A percentile compares a stretch with the other conserved stretches of the same genome.
Evolutionary conservation across 2,113 vertebrate genomes (phyloP).

Genomic region (Ursus arctos): DNA sequence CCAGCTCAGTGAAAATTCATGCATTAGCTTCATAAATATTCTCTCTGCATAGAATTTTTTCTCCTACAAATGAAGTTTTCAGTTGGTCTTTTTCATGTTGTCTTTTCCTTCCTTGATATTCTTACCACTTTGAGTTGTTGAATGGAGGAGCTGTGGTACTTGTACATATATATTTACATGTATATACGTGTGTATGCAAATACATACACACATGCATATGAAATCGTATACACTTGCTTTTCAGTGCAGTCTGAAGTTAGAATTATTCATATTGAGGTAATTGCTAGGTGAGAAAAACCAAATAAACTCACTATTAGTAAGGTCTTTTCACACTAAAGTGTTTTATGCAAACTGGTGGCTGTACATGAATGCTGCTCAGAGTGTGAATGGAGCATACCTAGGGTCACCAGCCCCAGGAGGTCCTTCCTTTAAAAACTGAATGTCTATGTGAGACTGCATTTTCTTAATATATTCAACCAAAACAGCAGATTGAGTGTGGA

Average conservation of each 20-base stretch:
- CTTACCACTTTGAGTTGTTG: neutral
- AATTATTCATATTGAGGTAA: conserved; percentile 48
- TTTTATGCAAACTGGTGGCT: neutral
- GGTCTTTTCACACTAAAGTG: neutral
- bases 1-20: conserved; percentile 57
- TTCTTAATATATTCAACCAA: neutral
- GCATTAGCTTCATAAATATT: conserved; percentile 61
- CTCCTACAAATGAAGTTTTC: neutral
- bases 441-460: neutral
- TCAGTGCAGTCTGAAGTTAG: neutral
- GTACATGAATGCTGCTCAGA: neutral
- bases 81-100: neutral
- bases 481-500: neutral
- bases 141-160: neutral
- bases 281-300: conserved; percentile 46
- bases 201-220: neutral
- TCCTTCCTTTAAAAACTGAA: neutral
- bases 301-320: neutral
- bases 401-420: neutral
- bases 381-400: neutral
- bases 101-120: neutral
- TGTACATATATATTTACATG: neutral
- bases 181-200: neutral
- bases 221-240: conserved; percentile 26
- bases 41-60: conserved; percentile 65